These are phyloP conservation scores for Procambarus clarkii DNA, from an alignment of 1,140 invertebrate genomes.

Conservation along the genomic window DNA sequence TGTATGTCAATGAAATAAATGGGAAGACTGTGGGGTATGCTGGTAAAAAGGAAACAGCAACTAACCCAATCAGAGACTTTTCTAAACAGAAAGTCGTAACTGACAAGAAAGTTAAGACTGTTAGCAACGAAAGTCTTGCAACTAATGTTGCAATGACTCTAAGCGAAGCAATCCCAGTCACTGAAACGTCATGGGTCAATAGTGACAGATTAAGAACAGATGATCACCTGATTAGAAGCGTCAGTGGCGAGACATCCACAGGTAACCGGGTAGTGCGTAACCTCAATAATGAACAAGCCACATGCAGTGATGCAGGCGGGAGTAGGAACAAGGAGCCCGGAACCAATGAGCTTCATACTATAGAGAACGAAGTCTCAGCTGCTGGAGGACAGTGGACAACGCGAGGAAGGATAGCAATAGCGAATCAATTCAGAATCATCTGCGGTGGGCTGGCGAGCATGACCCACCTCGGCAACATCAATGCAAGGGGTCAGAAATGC, in stretches of 20 bases:
- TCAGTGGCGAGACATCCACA: not conserved
- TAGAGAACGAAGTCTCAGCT: not conserved
- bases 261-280: not conserved
- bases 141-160: not conserved
- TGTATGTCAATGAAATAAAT: not conserved
- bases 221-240: not conserved
- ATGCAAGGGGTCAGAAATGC: not conserved
- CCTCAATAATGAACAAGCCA: not conserved
- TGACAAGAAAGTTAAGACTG: not conserved
- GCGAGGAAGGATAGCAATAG: conserved; percentile 16
- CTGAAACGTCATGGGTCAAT: not conserved
- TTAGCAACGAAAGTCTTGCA: not conserved
- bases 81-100: not conserved
- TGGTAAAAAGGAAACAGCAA: not conserved
- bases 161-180: not conserved
- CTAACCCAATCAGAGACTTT: not conserved
- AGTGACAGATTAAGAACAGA: not conserved
- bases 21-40: not conserved
- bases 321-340: not conserved
- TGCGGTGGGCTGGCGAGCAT: conserved; percentile 39
- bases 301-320: not conserved
- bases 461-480: conserved; percentile 35
- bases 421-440: conserved; percentile 36
- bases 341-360: not conserved
- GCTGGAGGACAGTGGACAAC: conserved; percentile 20